phyloP scores from a whole-genome alignment of 2,888 invertebrate species.

The Drosophila koepferae region DNA sequence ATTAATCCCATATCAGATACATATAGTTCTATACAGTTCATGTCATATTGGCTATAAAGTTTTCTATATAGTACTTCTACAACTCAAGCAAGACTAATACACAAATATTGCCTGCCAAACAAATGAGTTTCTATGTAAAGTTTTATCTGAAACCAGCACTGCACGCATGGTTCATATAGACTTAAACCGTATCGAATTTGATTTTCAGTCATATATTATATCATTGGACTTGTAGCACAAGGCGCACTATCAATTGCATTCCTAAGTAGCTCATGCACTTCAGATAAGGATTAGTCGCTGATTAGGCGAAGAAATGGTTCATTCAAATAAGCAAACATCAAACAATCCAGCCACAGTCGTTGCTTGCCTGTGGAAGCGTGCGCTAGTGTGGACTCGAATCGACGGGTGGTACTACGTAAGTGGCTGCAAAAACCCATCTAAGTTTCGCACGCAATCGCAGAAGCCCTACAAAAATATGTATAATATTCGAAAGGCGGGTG shows the following conservation, averaged over 20 bases:
- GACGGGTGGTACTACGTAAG: conserved; percentile 11
- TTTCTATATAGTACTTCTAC: not conserved
- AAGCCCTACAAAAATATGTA: conserved; percentile 24
- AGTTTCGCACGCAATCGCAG: conserved; percentile 12
- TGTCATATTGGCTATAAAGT: not conserved
- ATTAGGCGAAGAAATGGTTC: conserved; percentile 26
- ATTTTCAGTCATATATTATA: not conserved
- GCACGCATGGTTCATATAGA: not conserved
- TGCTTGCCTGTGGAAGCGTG: conserved; percentile 20
- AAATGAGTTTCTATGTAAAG: not conserved
- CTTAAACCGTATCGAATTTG: not conserved
- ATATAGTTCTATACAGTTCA: no score
- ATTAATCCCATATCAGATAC: no score
- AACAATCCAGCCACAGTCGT: conserved; percentile 21
- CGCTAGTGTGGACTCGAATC: conserved; percentile 9
- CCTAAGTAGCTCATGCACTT: conserved; percentile 34
- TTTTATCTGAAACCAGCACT: not conserved
- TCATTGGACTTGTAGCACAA: not conserved
- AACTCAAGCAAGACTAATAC: not conserved
- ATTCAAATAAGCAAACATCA: conserved; percentile 28
- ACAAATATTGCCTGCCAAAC: not conserved
- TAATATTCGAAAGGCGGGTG: not conserved
- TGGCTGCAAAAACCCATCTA: not conserved
- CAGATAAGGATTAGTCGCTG: conserved; percentile 38
- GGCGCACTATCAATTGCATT: conserved; percentile 14